A percentile compares a stretch with the other conserved stretches of the same genome.
Conservation (phyloP, 2,888 invertebrate genomes). For the Sialis lutaria region DNA sequence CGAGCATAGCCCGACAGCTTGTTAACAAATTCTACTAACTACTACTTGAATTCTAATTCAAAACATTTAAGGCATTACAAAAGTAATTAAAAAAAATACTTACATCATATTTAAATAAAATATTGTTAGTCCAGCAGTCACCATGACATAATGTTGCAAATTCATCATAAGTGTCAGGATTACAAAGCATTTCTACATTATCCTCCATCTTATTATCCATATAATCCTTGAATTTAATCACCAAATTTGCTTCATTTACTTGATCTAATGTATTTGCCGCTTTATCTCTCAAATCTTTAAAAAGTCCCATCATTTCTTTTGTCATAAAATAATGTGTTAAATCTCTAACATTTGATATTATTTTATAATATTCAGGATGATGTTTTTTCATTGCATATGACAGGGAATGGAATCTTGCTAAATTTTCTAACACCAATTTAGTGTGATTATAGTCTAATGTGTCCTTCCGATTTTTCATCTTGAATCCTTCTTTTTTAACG, state of each 20-base stretch:
- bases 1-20: too few species aligned
- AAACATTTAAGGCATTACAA: too few species aligned
- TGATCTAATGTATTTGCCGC: background rate
- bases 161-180: conserved; percentile 2
- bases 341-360: background rate
- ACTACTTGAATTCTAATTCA: too few species aligned
- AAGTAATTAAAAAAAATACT: too few species aligned
- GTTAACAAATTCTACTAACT: too few species aligned
- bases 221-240: conserved; percentile 6
- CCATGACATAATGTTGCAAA: conserved; percentile 14
- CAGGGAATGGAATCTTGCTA: conserved; percentile 1
- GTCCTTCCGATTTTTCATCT: background rate
- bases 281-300: background rate
- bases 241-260: background rate
- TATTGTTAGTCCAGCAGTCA: conserved; percentile 19
- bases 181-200: conserved; percentile 5
- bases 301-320: background rate
- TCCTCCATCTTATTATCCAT: conserved; percentile 3
- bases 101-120: conserved; percentile 18
- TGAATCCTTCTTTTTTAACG: background rate
- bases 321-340: background rate
- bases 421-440: background rate
- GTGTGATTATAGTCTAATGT: conserved; percentile 2
- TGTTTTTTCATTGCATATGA: conserved; percentile 1
- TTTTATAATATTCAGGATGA: background rate